These are phyloP conservation scores for Scaptomyza cyrtandrae DNA, from an alignment of 2,888 invertebrate genomes.

Conservation along the genomic window DNA sequence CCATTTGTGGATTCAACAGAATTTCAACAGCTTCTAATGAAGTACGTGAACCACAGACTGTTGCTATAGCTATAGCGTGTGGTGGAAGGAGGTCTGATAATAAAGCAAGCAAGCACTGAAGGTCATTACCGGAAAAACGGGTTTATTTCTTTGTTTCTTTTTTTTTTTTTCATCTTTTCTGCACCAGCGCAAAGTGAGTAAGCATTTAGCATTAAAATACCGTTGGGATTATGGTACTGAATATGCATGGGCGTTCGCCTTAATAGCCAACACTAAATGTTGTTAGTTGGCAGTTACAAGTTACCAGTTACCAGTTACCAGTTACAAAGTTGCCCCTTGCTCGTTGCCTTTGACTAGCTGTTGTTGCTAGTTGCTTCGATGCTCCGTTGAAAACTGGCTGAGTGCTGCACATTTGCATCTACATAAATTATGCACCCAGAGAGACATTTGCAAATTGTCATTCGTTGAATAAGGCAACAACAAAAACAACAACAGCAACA, in stretches of 20 bases:
- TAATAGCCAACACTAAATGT: conserved; percentile 66
- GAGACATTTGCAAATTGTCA: conserved; percentile 76
- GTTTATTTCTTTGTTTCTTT: conserved; percentile 38
- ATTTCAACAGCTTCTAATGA: conserved; percentile 36
- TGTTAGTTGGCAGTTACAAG: conserved; percentile 49
- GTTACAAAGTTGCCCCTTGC: conserved; percentile 30
- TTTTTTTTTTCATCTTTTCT: conserved; percentile 13
- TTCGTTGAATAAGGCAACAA: conserved; percentile 47
- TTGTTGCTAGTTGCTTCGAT: conserved; percentile 40
- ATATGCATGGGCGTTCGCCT: conserved; percentile 76
- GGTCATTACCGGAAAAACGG: conserved; percentile 81
- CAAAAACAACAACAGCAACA: conserved; percentile 33
- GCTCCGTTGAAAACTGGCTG: conserved; percentile 38
- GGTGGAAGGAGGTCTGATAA: conserved; percentile 29
- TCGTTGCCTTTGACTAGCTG: conserved; percentile 40
- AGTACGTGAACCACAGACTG: conserved; percentile 45
- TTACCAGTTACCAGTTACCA: conserved; percentile 41
- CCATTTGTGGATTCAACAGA: conserved; percentile 54
- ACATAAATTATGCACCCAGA: conserved; percentile 73
- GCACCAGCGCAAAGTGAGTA: conserved; percentile 59
- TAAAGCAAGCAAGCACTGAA: conserved; percentile 71
- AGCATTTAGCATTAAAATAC: conserved; percentile 78
- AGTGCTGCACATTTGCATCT: conserved; percentile 52
- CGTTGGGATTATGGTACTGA: conserved; percentile 77
- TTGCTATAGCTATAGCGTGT: conserved; percentile 2